phyloP scores from a whole-genome alignment of 2,113 vertebrate genomes.

The Onychorhynchus coronatus region DNA sequence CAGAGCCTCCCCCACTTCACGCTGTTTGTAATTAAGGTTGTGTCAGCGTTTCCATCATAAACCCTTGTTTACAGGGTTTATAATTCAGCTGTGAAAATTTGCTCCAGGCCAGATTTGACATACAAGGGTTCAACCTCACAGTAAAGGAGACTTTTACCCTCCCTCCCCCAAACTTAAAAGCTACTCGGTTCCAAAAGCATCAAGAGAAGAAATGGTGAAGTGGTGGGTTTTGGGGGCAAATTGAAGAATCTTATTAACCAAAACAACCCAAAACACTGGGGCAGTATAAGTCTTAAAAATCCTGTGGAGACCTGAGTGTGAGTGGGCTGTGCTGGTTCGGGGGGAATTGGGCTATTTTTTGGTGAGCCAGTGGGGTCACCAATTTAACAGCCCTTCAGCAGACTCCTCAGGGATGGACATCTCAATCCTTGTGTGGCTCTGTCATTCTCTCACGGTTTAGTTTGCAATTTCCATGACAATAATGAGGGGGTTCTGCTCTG shows the following conservation, averaged over 20 bases:
- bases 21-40: conserved; percentile 65
- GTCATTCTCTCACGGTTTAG: not conserved
- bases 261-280: not conserved
- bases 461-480: conserved; percentile 19
- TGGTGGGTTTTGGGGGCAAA: not conserved
- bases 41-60: conserved; percentile 65
- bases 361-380: not conserved
- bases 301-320: rapidly evolving
- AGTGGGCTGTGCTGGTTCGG: not conserved
- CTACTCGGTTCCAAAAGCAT: not conserved
- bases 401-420: not conserved
- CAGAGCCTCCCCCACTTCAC: conserved; percentile 23
- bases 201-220: not conserved
- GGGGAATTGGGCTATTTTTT: not conserved
- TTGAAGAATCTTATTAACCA: not conserved
- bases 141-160: not conserved
- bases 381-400: not conserved
- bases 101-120: conserved; percentile 56
- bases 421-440: not conserved
- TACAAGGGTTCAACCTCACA: conserved; percentile 38
- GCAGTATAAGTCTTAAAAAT: not conserved
- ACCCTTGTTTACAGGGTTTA: conserved; percentile 59
- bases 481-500: conserved; percentile 44
- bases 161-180: not conserved
- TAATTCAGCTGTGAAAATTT: conserved; percentile 67